Conservation (phyloP, 2,113 vertebrate species). For the Galbula dea region DNA sequence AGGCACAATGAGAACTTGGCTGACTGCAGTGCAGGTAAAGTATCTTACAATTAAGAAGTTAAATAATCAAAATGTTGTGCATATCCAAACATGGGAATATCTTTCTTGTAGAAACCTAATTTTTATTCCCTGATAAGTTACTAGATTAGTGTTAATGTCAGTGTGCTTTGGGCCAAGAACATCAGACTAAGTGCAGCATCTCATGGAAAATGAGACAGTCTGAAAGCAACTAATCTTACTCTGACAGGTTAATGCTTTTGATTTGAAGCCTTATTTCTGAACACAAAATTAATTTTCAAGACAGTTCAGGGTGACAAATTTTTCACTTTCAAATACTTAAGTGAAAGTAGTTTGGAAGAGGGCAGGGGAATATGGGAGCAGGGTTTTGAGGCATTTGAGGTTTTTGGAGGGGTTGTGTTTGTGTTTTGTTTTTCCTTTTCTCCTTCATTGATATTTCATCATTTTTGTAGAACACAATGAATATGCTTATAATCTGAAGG, state of each 20-base stretch:
- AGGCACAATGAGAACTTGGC: not conserved
- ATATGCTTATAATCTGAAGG: constrained; percentile 49
- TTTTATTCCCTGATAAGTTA: not conserved
- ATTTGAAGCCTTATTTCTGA: not conserved
- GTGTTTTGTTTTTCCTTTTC: not conserved
- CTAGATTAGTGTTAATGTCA: not conserved
- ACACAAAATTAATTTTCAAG: not conserved
- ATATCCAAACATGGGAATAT: not conserved
- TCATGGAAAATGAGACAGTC: not conserved
- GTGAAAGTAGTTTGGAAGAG: not conserved
- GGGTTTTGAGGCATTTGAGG: not conserved
- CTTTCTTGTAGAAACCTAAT: not conserved
- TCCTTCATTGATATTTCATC: not conserved
- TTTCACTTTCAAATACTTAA: not conserved
- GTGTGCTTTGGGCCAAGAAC: not conserved
- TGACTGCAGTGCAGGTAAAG: constrained; percentile 50
- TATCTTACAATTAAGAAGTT: not conserved
- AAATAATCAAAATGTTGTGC: not conserved
- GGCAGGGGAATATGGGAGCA: not conserved
- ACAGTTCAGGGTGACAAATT: not conserved
- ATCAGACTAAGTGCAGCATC: not conserved
- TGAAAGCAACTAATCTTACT: not conserved
- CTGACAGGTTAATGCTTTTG: not conserved
- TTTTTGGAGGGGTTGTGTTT: not conserved
- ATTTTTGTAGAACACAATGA: constrained; percentile 36